Conservation (phyloP, 2,888 invertebrate genomes). For the Argynnis bischoffii region DNA sequence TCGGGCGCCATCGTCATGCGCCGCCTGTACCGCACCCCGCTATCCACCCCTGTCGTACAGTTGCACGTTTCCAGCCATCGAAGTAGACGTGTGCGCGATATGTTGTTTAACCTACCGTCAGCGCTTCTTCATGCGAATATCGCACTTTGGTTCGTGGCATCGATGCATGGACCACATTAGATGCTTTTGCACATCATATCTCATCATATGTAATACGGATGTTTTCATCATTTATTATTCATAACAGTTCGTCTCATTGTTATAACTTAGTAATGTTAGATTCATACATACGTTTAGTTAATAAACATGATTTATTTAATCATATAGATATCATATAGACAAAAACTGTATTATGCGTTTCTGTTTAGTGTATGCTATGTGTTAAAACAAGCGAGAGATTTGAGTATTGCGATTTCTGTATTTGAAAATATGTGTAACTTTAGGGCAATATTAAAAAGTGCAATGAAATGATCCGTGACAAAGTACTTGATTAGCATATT, state of each 20-base stretch:
- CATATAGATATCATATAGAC: slow-evolving; percentile 35
- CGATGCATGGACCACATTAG: slow-evolving; percentile 80
- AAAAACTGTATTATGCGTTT: slow-evolving; percentile 26
- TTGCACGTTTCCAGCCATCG: slow-evolving; percentile 68
- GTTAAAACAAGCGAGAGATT: slow-evolving; percentile 12
- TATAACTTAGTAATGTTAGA: slow-evolving; percentile 45
- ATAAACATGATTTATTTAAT: slow-evolving; percentile 19
- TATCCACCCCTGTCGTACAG: slow-evolving; percentile 53
- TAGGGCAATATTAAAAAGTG: slow-evolving; percentile 2
- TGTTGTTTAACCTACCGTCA: slow-evolving; percentile 69
- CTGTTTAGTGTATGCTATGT: slow-evolving; percentile 34
- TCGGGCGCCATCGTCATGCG: slow-evolving; percentile 63
- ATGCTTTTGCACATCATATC: slow-evolving; percentile 74
- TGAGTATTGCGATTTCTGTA: neutral
- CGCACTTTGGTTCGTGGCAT: slow-evolving; percentile 79
- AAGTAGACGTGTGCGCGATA: slow-evolving; percentile 72
- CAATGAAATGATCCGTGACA: slow-evolving; percentile 25
- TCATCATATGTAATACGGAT: slow-evolving; percentile 55
- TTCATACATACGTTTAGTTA: slow-evolving; percentile 44
- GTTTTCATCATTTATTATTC: slow-evolving; percentile 47
- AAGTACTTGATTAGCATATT: slow-evolving; percentile 25
- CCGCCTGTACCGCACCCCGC: slow-evolving; percentile 48
- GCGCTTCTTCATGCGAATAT: slow-evolving; percentile 73
- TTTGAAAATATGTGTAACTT: neutral
- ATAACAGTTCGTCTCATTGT: slow-evolving; percentile 40